Percentiles rank a stretch among this genome's conserved stretches.
Conservation (phyloP, 2,113 vertebrate genomes). For the Leptobrachium ailaonicum region DNA sequence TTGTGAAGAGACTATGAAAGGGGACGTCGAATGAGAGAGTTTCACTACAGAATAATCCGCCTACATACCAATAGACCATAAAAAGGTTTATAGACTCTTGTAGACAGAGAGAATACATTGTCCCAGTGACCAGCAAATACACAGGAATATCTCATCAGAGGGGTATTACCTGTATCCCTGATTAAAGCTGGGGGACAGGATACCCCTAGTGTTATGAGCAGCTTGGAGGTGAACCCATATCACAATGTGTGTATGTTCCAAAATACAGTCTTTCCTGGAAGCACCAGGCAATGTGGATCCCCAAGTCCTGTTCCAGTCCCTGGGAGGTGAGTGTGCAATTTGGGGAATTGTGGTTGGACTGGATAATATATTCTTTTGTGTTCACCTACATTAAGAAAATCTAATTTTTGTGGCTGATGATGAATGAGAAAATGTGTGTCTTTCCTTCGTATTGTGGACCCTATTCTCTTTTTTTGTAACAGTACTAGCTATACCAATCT, state of each 20-base stretch:
- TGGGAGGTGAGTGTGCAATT: conserved; percentile 11
- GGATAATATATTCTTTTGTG: not conserved
- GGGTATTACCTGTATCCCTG: not conserved
- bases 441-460: too few species aligned
- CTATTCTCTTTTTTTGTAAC: too few species aligned
- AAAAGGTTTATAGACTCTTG: not conserved
- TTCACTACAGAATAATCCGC: conserved; percentile 3
- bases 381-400: too few species aligned
- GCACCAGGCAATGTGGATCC: not conserved
- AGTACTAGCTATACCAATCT: too few species aligned
- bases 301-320: not conserved
- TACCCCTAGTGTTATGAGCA: conserved; percentile 22
- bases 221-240: not conserved
- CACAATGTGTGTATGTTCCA: conserved; percentile 38
- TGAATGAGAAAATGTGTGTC: too few species aligned
- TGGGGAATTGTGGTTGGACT: not conserved
- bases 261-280: conserved; percentile 35
- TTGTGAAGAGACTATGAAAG: conserved; percentile 17
- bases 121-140: not conserved
- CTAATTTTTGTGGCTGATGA: too few species aligned
- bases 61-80: not conserved
- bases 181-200: not conserved
- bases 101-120: not conserved
- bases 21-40: not conserved
- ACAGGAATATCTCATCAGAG: not conserved